A percentile compares a stretch with the other conserved stretches of the same genome.
Evolutionary conservation across 2,113 vertebrate species (phyloP).

Genomic region (Corythornis madagascariensis): DNA sequence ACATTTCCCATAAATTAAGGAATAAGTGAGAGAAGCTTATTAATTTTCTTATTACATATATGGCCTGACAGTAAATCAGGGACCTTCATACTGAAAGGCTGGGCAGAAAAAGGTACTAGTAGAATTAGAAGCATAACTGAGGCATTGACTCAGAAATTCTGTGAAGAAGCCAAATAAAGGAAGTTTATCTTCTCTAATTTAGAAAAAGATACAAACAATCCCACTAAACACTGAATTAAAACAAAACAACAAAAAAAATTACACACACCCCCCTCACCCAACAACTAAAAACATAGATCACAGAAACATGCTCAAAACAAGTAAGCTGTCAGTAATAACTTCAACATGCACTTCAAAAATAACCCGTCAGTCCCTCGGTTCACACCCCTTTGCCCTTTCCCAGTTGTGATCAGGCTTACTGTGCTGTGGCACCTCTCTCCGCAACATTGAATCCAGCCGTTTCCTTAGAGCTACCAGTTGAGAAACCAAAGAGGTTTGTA

Average conservation of each 20-base stretch:
- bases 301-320: background rate
- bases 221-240: background rate
- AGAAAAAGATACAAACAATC: background rate
- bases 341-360: background rate
- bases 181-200: background rate
- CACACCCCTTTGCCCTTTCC: background rate
- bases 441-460: constrained; percentile 86
- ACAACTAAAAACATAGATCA: background rate
- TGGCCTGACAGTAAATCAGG: background rate
- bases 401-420: constrained; percentile 64
- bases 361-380: background rate
- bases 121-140: background rate
- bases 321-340: background rate
- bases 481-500: constrained; percentile 83
- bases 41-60: background rate
- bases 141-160: background rate
- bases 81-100: background rate
- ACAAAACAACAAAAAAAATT: background rate
- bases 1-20: background rate
- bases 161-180: background rate
- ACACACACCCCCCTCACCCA: too few species aligned
- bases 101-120: background rate
- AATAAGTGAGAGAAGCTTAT: background rate
- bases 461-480: constrained; percentile 68
- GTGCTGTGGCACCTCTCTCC: constrained; percentile 74